Conservation (phyloP, 2,113 vertebrate genomes). For the Piprites chloris region DNA sequence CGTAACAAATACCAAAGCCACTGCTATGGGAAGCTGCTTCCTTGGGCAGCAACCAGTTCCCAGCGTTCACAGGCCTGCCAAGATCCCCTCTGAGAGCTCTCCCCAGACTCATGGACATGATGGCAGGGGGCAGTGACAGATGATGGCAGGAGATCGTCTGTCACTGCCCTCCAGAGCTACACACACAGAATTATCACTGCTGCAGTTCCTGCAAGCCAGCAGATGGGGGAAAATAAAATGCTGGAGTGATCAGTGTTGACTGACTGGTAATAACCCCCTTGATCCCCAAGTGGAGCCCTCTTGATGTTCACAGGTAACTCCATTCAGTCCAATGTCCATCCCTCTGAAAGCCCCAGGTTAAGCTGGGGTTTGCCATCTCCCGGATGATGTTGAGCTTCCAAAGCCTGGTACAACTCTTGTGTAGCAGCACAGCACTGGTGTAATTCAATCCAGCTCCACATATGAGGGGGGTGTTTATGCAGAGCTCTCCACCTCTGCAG, state of each 20-base stretch:
- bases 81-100: background rate
- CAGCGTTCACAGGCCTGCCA: background rate
- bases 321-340: background rate
- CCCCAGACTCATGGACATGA: background rate
- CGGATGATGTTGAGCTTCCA: background rate
- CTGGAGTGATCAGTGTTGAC: background rate
- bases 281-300: background rate
- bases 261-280: background rate
- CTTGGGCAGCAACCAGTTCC: background rate
- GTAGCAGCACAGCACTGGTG: fast-evolving
- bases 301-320: background rate
- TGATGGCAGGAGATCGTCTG: background rate
- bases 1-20: background rate
- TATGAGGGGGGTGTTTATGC: background rate
- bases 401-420: background rate
- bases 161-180: background rate
- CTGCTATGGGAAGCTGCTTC: background rate
- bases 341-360: background rate
- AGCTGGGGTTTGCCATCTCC: background rate
- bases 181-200: background rate
- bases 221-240: background rate
- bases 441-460: background rate
- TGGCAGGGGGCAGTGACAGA: background rate
- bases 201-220: background rate
- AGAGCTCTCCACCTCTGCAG: background rate